Base-by-base conservation (phyloP, 2,797 vertebrate genomes). In the Lycodopsis pacificus region DNA sequence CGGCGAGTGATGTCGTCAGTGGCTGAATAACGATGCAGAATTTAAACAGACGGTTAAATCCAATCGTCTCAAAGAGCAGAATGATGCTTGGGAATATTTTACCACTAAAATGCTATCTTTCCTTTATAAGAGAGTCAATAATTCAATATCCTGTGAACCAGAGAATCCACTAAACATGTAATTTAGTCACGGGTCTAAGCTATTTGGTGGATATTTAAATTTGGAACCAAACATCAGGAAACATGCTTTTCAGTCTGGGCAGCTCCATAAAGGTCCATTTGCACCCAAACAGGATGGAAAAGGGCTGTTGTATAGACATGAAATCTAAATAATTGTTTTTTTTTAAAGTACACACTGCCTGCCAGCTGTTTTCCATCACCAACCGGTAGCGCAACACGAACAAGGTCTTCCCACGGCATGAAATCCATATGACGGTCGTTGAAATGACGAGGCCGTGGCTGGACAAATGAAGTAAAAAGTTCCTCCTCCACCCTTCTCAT, bases 301-400 rank as follows among this genome's bases (percentile, higher is more conserved):
- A 34, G 19, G n/a, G 10, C 48, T 17, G 70, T 13, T 83, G 62
- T 59, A 30, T 40, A 71, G 65, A 63, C 65, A 62, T 22, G 30
- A 65, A 9, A 30, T 79, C 65, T 58, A 84, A 80, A 88, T 73
- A 79, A 73, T 71, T 80, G 76, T 85, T 83, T 84, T 78, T 78
- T 72, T 46, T 38, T 17, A 72, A 32, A 68, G 65, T 4, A 54
- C 64, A 71, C 0, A 0, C 30, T 38, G 19, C 73, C 67, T 0
- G 5, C 51, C 85, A 84, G 82, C 81, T 81, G 81, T 78, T 87
- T 83, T 83, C 81, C 66, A 63, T 88, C 84, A 76, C 63, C 77
- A 75, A 48, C 36, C 19, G 15, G 67, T 61, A 71, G 71, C 32
- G 3, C n/a, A 75, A 61, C 77, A 74, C 66, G 84, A 83, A 86